Conservation (phyloP, 2,113 vertebrate species). For the Piaya cayana region DNA sequence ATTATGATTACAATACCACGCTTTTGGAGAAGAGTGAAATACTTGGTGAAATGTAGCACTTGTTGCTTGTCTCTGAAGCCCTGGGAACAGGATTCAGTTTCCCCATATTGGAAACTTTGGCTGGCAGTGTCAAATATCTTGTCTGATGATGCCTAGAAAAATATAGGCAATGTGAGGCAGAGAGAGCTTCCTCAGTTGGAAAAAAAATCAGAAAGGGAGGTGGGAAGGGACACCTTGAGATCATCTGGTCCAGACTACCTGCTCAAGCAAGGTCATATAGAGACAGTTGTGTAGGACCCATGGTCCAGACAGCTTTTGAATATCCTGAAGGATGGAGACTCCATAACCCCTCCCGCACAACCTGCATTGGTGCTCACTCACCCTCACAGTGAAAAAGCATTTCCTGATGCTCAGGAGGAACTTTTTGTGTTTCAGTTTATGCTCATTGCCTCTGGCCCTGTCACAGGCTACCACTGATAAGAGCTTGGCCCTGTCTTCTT, state of each 20-base stretch:
- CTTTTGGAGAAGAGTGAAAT: not conserved
- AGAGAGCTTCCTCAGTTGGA: not conserved
- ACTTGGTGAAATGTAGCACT: not conserved
- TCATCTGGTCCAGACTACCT: not conserved
- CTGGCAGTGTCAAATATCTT: not conserved
- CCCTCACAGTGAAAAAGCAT: not conserved
- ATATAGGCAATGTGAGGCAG: not conserved
- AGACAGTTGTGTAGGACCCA: not conserved
- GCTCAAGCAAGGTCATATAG: not conserved
- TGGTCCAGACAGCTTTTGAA: not conserved
- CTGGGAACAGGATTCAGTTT: not conserved
- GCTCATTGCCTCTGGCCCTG: not conserved
- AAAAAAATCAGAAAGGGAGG: not conserved
- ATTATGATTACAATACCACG: not conserved
- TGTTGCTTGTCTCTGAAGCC: not conserved
- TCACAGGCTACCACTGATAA: not conserved
- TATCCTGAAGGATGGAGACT: not conserved
- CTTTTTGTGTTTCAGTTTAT: not conserved
- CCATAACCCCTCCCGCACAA: not conserved
- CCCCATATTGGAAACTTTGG: not conserved
- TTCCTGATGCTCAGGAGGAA: not conserved
- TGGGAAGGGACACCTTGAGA: not conserved
- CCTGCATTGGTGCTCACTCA: not conserved
- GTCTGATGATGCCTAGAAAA: not conserved
- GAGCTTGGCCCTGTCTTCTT: not conserved